These are phyloP conservation scores for Heterodera filipjevi DNA, from an alignment of 2,888 invertebrate species.

Conservation along the genomic window DNA sequence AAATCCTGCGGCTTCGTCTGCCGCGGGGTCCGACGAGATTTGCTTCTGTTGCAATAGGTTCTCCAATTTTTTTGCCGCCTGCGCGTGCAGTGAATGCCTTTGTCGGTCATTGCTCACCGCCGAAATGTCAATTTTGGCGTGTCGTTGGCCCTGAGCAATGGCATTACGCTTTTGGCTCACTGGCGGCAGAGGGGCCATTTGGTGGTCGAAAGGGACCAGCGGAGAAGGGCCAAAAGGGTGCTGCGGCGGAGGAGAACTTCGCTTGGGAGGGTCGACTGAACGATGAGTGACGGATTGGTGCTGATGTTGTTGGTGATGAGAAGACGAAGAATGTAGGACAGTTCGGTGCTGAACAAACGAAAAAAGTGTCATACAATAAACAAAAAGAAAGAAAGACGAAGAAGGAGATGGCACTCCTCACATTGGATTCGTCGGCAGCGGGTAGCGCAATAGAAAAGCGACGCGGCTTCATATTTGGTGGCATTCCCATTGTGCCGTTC, in stretches of 20 bases:
- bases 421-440: neutral
- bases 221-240: neutral
- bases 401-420: neutral
- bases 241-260: neutral
- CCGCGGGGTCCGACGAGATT: neutral
- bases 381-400: neutral
- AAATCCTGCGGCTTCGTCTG: neutral
- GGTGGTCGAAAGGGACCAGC: neutral
- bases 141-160: neutral
- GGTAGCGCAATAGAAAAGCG: conserved; percentile 13
- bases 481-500: conserved; percentile 53
- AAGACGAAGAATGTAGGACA: neutral
- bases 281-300: neutral
- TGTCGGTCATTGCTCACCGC: neutral
- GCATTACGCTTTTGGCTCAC: neutral
- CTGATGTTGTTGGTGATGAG: neutral
- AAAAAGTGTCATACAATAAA: neutral
- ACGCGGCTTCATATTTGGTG: conserved; percentile 34
- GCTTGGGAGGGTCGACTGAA: neutral
- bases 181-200: neutral
- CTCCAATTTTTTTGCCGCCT: conserved; percentile 38
- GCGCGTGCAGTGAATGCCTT: conserved; percentile 33
- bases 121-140: neutral
- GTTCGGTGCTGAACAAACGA: neutral
- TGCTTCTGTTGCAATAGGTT: conserved; percentile 36